Conservation (phyloP, 2,888 invertebrate species). For the Dusona sp. region DNA sequence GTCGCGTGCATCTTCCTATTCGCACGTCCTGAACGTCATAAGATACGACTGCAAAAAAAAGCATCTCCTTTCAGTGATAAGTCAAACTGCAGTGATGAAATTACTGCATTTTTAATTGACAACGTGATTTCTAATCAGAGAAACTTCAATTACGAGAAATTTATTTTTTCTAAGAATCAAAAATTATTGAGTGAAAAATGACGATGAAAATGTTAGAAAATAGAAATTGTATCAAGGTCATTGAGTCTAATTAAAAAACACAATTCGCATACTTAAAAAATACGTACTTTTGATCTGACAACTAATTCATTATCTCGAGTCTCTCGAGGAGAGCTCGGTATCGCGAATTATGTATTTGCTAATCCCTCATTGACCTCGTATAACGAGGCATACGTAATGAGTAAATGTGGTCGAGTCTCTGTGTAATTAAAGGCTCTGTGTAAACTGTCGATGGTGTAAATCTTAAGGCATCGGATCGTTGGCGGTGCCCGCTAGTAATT, state of each 20-base stretch:
- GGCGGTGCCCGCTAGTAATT: background rate
- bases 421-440: slow-evolving; percentile 44
- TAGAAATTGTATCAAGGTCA: background rate
- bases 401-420: slow-evolving; percentile 48
- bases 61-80: background rate
- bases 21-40: slow-evolving; percentile 57
- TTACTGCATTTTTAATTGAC: slow-evolving; percentile 39
- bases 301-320: slow-evolving; percentile 44
- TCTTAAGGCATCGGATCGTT: slow-evolving; percentile 14
- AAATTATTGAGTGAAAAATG: background rate
- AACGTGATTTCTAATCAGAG: slow-evolving; percentile 13
- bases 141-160: background rate
- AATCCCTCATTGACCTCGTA: slow-evolving; percentile 61
- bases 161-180: background rate
- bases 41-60: slow-evolving; percentile 45
- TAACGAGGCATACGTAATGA: slow-evolving; percentile 59
- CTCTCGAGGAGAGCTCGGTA: slow-evolving; percentile 17
- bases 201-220: background rate
- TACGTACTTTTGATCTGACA: background rate
- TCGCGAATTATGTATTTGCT: slow-evolving; percentile 54
- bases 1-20: slow-evolving; percentile 68
- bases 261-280: slow-evolving; percentile 8
- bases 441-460: slow-evolving; percentile 48
- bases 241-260: slow-evolving; percentile 4
- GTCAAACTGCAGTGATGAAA: too few species aligned